Evolutionary conservation across 1,140 invertebrate species (phyloP).

Genomic region (Drosophila malerkotliana): DNA sequence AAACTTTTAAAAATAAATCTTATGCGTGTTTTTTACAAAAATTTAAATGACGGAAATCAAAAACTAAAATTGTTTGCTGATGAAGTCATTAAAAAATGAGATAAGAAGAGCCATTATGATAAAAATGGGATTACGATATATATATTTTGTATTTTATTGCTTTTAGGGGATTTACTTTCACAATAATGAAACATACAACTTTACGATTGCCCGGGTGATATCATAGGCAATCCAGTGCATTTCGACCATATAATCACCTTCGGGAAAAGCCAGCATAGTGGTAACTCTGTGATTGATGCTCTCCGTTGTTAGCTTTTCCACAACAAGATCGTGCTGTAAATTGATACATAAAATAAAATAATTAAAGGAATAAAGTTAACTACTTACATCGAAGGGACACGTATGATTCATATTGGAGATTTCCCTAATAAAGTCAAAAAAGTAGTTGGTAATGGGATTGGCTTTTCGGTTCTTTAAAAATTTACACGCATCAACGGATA

Average conservation of each 20-base stretch:
- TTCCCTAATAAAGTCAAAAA: conserved; percentile 7
- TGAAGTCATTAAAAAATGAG: too few species aligned
- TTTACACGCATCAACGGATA: conserved; percentile 9
- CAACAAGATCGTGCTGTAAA: conserved; percentile 11
- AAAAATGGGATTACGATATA: too few species aligned
- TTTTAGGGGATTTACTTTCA: too few species aligned
- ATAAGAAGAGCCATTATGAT: too few species aligned
- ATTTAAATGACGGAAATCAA: not conserved
- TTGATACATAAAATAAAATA: too few species aligned
- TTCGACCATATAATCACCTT: conserved; percentile 9
- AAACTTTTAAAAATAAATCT: conserved; percentile 44
- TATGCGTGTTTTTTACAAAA: not conserved
- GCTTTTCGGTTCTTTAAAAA: not conserved
- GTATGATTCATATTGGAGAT: conserved; percentile 23
- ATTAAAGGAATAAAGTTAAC: not conserved
- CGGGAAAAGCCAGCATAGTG: conserved; percentile 4
- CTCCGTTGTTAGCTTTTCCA: conserved; percentile 8
- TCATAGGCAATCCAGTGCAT: not conserved
- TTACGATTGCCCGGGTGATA: not conserved
- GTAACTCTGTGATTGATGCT: conserved; percentile 7
- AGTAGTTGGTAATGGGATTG: not conserved
- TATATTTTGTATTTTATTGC: not conserved
- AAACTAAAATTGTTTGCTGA: too few species aligned
- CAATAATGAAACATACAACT: not conserved
- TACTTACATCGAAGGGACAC: conserved; percentile 20